A percentile compares a stretch with the other conserved stretches of the same genome.
These are phyloP conservation scores for Acanthosepion lycidas DNA, from an alignment of 2,888 invertebrate genomes.

Conservation along the genomic window DNA sequence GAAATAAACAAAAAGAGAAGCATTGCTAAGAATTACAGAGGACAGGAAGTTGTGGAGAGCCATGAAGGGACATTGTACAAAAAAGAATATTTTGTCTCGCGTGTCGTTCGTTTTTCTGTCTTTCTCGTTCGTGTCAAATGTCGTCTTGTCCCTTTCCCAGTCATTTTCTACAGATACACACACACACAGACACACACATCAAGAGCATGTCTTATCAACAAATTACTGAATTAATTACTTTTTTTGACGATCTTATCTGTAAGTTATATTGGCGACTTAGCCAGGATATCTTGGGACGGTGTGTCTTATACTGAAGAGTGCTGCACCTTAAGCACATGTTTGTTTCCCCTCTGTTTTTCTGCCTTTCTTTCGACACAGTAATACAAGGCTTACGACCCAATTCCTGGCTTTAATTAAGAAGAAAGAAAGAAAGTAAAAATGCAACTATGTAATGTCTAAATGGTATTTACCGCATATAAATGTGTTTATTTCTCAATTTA, in stretches of 20 bases:
- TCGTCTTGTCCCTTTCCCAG: too few species aligned
- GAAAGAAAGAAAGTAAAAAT: background rate
- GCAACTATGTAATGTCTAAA: background rate
- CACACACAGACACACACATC: background rate
- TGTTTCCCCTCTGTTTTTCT: too few species aligned
- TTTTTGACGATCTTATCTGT: background rate
- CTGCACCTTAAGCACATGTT: too few species aligned
- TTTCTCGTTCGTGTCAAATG: too few species aligned
- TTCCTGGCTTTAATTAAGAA: background rate
- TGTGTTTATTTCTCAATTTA: constrained; percentile 2
- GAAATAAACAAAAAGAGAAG: too few species aligned
- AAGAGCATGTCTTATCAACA: background rate
- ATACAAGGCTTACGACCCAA: background rate
- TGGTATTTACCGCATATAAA: background rate
- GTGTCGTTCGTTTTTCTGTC: too few species aligned
- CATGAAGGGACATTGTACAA: too few species aligned
- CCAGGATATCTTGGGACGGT: background rate
- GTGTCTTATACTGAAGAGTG: background rate
- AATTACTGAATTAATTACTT: background rate
- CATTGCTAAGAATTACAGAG: too few species aligned
- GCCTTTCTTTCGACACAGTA: background rate
- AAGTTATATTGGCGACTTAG: background rate
- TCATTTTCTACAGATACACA: background rate
- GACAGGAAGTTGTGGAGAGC: too few species aligned
- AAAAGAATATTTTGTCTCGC: too few species aligned